phyloP scores from a whole-genome alignment of 2,888 invertebrate genomes.

The Aradus depressus region DNA sequence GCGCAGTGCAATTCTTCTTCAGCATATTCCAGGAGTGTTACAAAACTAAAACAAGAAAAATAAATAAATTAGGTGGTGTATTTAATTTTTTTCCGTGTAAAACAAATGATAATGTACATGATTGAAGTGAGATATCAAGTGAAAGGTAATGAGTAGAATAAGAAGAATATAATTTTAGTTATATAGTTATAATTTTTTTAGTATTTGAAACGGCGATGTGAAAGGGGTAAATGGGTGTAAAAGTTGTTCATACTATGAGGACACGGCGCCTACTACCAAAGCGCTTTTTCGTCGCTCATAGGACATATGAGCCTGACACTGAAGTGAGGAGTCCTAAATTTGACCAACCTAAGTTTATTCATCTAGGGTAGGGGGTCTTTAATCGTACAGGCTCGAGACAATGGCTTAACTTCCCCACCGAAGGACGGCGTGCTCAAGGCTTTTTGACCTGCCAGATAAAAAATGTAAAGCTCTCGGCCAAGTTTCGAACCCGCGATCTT shows the following conservation, averaged over 20 bases:
- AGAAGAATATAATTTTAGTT: not conserved
- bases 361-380: too few species aligned
- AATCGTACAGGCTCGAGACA: too few species aligned
- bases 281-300: too few species aligned
- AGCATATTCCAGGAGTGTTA: slow-evolving; percentile 87
- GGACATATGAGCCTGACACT: too few species aligned
- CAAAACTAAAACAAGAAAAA: slow-evolving; percentile 43
- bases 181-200: not conserved
- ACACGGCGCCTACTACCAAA: too few species aligned
- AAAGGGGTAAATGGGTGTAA: not conserved
- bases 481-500: too few species aligned
- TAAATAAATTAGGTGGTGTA: slow-evolving; percentile 3
- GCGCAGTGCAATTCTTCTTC: slow-evolving; percentile 81
- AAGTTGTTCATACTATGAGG: not conserved
- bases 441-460: too few species aligned
- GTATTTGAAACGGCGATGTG: not conserved
- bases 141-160: not conserved
- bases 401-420: too few species aligned
- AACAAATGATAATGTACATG: not conserved
- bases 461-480: too few species aligned
- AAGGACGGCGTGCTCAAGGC: too few species aligned
- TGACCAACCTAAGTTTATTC: too few species aligned
- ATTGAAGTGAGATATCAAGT: not conserved
- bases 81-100: not conserved
- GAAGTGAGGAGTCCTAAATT: too few species aligned